A percentile compares a stretch with the other conserved stretches of the same genome.
Evolutionary conservation across 2,888 invertebrate species (phyloP).

Genomic region (Synanthedon myopaeformis): DNA sequence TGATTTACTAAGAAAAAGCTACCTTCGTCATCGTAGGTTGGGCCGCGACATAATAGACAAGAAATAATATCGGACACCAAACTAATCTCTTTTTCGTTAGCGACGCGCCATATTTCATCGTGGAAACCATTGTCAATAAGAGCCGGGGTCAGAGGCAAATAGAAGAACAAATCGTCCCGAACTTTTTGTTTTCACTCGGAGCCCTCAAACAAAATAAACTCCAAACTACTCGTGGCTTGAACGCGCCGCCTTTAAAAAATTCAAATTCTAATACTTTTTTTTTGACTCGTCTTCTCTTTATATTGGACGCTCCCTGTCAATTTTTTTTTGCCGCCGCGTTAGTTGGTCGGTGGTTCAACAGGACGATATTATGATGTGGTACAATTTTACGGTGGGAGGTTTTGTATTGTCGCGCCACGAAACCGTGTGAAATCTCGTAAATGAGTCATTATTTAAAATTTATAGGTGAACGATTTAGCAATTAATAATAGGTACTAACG

Average conservation of each 20-base stretch:
- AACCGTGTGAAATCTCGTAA: slow-evolving; percentile 27
- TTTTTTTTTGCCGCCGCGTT: slow-evolving; percentile 29
- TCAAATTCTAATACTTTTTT: slow-evolving; percentile 47
- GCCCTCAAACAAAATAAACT: slow-evolving; percentile 63
- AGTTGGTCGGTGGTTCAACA: slow-evolving; percentile 33
- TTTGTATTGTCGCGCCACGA: slow-evolving; percentile 20
- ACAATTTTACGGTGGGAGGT: slow-evolving; percentile 36
- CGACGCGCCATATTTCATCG: slow-evolving; percentile 66
- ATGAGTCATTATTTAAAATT: slow-evolving; percentile 17
- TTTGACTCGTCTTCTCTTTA: slow-evolving; percentile 61
- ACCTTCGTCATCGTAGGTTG: slow-evolving; percentile 46
- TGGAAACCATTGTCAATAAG: slow-evolving; percentile 68
- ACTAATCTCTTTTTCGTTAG: slow-evolving; percentile 63
- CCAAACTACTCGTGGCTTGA: slow-evolving; percentile 46
- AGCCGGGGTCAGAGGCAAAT: slow-evolving; percentile 66
- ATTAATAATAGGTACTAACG: too few relatives aligned
- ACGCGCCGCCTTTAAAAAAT: slow-evolving; percentile 60
- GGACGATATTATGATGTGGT: slow-evolving; percentile 23
- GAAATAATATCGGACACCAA: slow-evolving; percentile 52
- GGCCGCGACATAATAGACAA: slow-evolving; percentile 26
- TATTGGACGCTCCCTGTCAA: slow-evolving; percentile 52
- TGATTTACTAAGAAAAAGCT: slow-evolving; percentile 6
- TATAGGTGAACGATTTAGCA: too few relatives aligned
- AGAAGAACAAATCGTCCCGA: slow-evolving; percentile 49
- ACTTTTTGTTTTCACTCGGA: slow-evolving; percentile 60